These are phyloP conservation scores for Cephalotes varians DNA, from an alignment of 2,888 invertebrate species.

Conservation along the genomic window DNA sequence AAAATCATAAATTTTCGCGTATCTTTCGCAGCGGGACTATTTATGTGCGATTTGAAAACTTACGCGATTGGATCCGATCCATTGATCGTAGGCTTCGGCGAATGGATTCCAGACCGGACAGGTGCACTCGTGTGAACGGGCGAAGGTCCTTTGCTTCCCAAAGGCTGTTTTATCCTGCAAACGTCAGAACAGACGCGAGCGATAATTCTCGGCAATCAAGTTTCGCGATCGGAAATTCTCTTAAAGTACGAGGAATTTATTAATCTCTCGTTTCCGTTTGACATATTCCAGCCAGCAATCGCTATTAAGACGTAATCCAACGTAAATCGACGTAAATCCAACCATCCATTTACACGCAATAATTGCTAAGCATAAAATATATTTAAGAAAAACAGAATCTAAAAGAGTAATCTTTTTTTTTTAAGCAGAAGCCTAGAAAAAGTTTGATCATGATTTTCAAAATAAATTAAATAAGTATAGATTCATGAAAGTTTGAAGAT, in stretches of 20 bases:
- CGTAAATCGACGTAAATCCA: neutral
- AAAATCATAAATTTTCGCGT: slow-evolving; percentile 34
- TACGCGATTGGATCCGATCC: slow-evolving; percentile 81
- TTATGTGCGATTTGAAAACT: slow-evolving; percentile 64
- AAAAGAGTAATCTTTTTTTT: neutral
- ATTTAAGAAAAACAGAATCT: neutral
- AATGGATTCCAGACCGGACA: slow-evolving; percentile 83
- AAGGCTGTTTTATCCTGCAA: slow-evolving; percentile 82
- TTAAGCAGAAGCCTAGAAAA: neutral
- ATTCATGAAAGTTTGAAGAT: neutral
- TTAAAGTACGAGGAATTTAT: neutral
- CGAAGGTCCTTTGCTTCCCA: slow-evolving; percentile 83
- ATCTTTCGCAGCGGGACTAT: neutral
- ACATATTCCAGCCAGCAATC: slow-evolving; percentile 3
- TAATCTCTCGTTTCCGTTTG: slow-evolving; percentile 20
- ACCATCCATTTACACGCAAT: neutral
- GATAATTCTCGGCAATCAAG: slow-evolving; percentile 28
- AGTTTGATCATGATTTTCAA: neutral
- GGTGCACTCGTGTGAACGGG: slow-evolving; percentile 83
- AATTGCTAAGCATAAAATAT: neutral
- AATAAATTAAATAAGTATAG: neutral
- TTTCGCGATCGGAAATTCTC: slow-evolving; percentile 30
- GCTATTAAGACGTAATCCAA: too few species aligned
- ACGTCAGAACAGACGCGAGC: slow-evolving; percentile 4
- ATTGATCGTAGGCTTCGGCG: slow-evolving; percentile 83